Conservation (phyloP, 1,140 invertebrate genomes). For the Platyura marginata region DNA sequence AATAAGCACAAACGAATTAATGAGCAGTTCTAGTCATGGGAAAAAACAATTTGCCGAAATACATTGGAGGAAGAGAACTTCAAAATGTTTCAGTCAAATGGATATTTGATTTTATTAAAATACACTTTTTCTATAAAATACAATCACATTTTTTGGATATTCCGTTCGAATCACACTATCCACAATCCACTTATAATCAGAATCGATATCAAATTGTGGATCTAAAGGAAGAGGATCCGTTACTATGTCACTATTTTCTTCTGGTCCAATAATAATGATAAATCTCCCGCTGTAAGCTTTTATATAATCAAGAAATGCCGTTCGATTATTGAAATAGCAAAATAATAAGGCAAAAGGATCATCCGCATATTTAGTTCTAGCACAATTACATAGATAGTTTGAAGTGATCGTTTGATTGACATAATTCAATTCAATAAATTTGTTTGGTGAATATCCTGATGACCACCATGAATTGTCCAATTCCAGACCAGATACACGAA, state of each 20-base stretch:
- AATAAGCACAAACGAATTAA: too few relatives aligned
- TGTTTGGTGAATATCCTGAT: slow-evolving; percentile 27
- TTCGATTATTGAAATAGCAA: slow-evolving; percentile 48
- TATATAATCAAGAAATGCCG: slow-evolving; percentile 41
- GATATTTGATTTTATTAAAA: too few relatives aligned
- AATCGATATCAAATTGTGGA: slow-evolving; percentile 23
- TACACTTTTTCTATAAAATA: too few relatives aligned
- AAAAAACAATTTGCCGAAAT: not conserved
- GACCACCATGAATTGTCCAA: slow-evolving; percentile 29
- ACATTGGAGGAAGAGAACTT: not conserved
- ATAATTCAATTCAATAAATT: slow-evolving; percentile 25
- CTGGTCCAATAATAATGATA: slow-evolving; percentile 45
- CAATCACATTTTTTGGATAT: not conserved
- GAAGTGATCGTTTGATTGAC: slow-evolving; percentile 1
- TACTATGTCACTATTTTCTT: slow-evolving; percentile 30
- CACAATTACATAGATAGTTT: not conserved
- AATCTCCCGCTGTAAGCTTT: slow-evolving; percentile 32
- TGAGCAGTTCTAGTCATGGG: not conserved
- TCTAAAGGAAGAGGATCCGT: slow-evolving; percentile 41
- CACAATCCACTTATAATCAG: not conserved
- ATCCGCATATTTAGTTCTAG: slow-evolving; percentile 6
- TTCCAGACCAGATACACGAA: slow-evolving; percentile 23
- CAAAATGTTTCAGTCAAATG: not conserved
- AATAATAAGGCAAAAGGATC: slow-evolving; percentile 35
- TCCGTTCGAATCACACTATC: not conserved